Base-by-base conservation (phyloP, 2,888 invertebrate species). In the Himalopsyche tibetana region DNA sequence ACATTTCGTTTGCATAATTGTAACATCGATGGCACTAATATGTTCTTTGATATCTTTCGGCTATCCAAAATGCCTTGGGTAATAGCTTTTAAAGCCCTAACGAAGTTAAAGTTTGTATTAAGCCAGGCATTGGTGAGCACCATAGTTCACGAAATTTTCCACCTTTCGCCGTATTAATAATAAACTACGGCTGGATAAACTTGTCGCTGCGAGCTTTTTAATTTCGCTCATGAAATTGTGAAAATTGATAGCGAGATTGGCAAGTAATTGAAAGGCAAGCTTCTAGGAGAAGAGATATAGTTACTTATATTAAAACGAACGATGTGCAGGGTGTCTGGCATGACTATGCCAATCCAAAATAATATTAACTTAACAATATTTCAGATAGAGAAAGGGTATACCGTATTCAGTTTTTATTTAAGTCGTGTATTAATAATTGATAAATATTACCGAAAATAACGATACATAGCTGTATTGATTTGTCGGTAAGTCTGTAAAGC, bases 201-300 rank as follows among this genome's bases (percentile, higher is more conserved):
- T 74, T 74, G 74, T 74, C 74, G 74, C 74, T 74, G 19, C 36
- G 74, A 74, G 74, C 74, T 74, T 74, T 74, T 74, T 74, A 74
- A 74, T 74, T 74, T 74, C 74, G 74, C 38, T 74, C 74, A 5
- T 15, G 9, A 74, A 74, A 74, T 74, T 74, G 74, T 36, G 38
- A 63, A 81, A 82, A 84, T 84, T 80, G 85, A 63, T 55, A 51
- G 42, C 51, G 45, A 85, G 81, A 85, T 85, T 85, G 85, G 81
- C 82, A 63, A 63, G 81, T 85, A 85, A 85, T 85, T 82, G 82
- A 79, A 38, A 51, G 56, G 82, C 42, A 17, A 36, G 74, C 74
- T 28, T 74, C 74, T 74, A 74, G 74, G 69, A n/a, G 36, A 74
- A 74, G 74, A 74, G 36, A 74, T 36, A 36, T 74, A 74, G 38